These are phyloP conservation scores for Caenorhabditis remanei DNA, from an alignment of 1,140 invertebrate genomes.

Conservation along the genomic window DNA sequence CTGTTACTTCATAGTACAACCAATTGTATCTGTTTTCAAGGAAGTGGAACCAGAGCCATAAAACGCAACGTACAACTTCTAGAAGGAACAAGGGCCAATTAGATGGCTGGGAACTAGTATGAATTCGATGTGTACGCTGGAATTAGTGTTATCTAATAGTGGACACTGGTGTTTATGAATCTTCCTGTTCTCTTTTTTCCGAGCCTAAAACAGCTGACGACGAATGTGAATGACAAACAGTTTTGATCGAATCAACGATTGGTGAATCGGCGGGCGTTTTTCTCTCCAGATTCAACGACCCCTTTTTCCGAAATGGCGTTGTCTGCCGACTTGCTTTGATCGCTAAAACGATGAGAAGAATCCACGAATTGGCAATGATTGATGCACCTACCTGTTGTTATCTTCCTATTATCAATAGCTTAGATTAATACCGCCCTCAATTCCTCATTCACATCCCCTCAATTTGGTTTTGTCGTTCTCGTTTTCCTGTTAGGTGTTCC, in stretches of 20 bases:
- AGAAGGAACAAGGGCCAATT: too few relatives aligned
- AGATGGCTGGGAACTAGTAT: too few relatives aligned
- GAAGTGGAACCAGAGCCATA: too few relatives aligned
- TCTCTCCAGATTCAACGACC: not conserved
- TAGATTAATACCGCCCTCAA: conserved; percentile 4
- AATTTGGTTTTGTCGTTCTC: not conserved
- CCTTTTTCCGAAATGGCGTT: not conserved
- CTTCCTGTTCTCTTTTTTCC: not conserved
- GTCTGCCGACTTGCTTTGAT: not conserved
- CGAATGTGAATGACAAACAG: not conserved
- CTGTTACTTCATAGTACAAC: too few relatives aligned
- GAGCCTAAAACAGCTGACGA: not conserved
- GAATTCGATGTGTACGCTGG: too few relatives aligned
- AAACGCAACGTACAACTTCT: too few relatives aligned
- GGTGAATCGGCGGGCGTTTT: conserved; percentile 14
- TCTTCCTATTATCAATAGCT: not conserved
- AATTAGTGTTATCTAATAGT: too few relatives aligned
- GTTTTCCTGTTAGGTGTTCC: conserved; percentile 13
- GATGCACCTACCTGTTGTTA: conserved; percentile 46
- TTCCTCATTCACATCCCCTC: not conserved
- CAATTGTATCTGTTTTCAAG: too few relatives aligned
- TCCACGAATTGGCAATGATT: conserved; percentile 19
- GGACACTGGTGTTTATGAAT: not conserved
- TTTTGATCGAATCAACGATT: conserved; percentile 36
- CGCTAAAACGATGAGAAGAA: not conserved